Evolutionary conservation across 2,888 invertebrate genomes (phyloP), one percentile per base, ranked within the genome.

Genomic region (Teleogryllus oceanicus): DNA sequence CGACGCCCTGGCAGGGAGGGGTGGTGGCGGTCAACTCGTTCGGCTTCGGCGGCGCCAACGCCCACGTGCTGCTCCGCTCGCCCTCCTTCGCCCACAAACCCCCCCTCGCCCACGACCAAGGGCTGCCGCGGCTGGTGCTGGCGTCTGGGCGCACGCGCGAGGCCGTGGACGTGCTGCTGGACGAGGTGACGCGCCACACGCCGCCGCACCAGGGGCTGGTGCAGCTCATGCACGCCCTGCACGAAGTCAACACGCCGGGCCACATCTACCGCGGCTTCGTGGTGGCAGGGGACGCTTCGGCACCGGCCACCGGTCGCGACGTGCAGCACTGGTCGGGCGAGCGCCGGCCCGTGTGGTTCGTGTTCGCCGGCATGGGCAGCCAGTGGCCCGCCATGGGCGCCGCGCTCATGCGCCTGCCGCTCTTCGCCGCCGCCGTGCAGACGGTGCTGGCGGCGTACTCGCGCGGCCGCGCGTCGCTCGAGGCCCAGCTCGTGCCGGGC

Each of bases 41-140:
- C 87, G 99, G 99, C 20, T 99, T 99, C 88, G 98, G 99, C 82
- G 99, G 99, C 79, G 96, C 96, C 75, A 97, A 97, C 88, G 96
- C 95, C 20, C 97, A 97, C 88, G 88, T 96, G 1, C 90, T 98
- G 83, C 89, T 97, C 18, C 92, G 93, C 85, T 94, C 96, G 11
- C n/a, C n/a, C 37, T 18, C 13, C 24, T 49, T n/a, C 12, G n/a
- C 11, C 24, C 24, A 18, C 86, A 89, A 0, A 87, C 89, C 0
- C 89, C 91, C 78, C 88, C 90, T 20, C 62, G 62, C 62, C 62
- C 13, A 62, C 62, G 86, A 89, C 74, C 90, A 89, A 84, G 84
- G 83, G 75, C 85, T 91, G 76, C 93, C 93, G 5, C 91, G 94
- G 83, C 87, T 96, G 74, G 90, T 96, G 78, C 88, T 92, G 50